Evolutionary conservation across 2,888 invertebrate genomes (phyloP).

Genomic region (Sesia bembeciformis): DNA sequence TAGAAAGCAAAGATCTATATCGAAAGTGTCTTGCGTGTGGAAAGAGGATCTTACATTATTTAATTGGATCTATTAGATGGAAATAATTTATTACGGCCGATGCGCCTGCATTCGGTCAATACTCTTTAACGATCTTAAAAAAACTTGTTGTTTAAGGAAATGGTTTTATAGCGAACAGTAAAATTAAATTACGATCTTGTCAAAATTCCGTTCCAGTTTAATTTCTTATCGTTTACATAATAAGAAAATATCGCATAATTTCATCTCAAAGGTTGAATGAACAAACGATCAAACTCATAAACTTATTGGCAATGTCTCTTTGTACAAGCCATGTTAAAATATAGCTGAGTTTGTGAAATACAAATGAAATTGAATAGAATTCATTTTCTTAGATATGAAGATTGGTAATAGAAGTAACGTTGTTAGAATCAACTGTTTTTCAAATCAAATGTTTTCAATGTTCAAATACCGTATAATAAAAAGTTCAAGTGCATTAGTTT

Average conservation of each 20-base stretch:
- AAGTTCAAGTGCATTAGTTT: too few relatives aligned
- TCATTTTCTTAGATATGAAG: neutral
- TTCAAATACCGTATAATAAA: too few relatives aligned
- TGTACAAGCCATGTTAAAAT: neutral
- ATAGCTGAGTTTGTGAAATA: neutral
- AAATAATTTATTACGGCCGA: too few relatives aligned
- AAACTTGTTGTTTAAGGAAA: too few relatives aligned
- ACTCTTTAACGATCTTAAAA: too few relatives aligned
- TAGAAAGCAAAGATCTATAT: too few relatives aligned
- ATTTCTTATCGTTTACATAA: neutral
- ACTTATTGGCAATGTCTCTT: neutral
- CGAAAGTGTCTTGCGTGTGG: too few relatives aligned
- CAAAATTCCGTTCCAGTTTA: neutral
- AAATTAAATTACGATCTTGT: neutral
- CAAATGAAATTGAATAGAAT: neutral
- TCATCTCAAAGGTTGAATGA: neutral
- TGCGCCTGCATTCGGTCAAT: too few relatives aligned
- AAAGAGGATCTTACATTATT: too few relatives aligned
- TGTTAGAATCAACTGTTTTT: too few relatives aligned
- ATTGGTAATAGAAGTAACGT: neutral
- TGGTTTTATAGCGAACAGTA: neutral
- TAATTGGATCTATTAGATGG: too few relatives aligned
- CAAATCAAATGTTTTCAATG: too few relatives aligned
- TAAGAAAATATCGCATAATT: constrained; percentile 1
- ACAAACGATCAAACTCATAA: neutral